Percentiles rank a stretch among this genome's conserved stretches.
phyloP scores from a whole-genome alignment of 2,888 invertebrate genomes.

The Drosophila antonietae region DNA sequence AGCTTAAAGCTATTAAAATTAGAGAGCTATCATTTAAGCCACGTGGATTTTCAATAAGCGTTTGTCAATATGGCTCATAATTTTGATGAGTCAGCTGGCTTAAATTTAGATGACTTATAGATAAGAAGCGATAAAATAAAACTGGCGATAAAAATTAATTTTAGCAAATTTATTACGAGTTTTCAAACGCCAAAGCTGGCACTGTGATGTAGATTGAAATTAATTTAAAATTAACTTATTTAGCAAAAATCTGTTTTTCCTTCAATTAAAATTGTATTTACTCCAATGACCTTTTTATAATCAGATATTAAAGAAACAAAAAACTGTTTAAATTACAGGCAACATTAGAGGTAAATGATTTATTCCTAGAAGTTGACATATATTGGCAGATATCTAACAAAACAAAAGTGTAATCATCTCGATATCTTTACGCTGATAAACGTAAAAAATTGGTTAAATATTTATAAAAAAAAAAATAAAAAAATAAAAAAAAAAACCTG shows the following conservation, averaged over 20 bases:
- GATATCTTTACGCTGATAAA: no score
- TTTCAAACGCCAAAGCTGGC: background rate
- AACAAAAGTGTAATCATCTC: no score
- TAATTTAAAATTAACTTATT: no score
- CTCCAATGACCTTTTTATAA: background rate
- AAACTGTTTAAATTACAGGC: background rate
- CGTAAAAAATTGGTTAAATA: background rate
- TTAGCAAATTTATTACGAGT: background rate
- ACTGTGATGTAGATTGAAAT: background rate
- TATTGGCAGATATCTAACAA: background rate
- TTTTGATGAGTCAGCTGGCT: constrained; percentile 10
- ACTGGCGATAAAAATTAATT: background rate
- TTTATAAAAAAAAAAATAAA: no score
- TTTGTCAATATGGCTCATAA: background rate
- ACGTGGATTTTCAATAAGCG: constrained; percentile 16
- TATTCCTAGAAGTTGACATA: background rate
- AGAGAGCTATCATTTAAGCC: background rate
- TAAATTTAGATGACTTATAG: background rate
- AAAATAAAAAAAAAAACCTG: no score
- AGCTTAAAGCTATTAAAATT: background rate
- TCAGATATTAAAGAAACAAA: background rate
- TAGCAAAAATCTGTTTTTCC: background rate
- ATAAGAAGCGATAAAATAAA: background rate
- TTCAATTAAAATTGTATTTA: background rate
- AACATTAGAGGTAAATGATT: background rate